Evolutionary conservation across 1,140 invertebrate species (phyloP).

Genomic region (Zaprionus camerounensis): DNA sequence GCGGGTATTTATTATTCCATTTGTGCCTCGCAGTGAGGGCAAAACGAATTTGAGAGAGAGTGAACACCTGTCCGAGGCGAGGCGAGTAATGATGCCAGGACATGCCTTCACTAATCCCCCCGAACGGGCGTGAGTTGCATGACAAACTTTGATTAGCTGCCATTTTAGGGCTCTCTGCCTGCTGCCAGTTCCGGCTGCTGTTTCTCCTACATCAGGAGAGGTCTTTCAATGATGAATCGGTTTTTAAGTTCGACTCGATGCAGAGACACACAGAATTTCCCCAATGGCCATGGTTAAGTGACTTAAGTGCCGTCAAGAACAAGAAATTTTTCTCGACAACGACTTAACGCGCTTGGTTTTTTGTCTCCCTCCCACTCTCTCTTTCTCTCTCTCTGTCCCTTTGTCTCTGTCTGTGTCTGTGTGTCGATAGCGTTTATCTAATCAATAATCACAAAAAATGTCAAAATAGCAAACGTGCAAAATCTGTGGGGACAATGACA

Average conservation of each 20-base stretch:
- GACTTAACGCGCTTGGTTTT: slow-evolving; percentile 60
- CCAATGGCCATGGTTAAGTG: slow-evolving; percentile 76
- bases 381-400: slow-evolving; percentile 12
- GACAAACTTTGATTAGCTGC: slow-evolving; percentile 37
- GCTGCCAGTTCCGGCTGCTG: slow-evolving; percentile 1
- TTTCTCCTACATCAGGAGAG: slow-evolving; percentile 3
- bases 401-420: slow-evolving; percentile 28
- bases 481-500: slow-evolving; percentile 72
- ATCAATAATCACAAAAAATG: slow-evolving; percentile 79
- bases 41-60: slow-evolving; percentile 7
- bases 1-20: slow-evolving; percentile 31
- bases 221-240: slow-evolving; percentile 49
- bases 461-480: slow-evolving; percentile 81
- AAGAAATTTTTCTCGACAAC: slow-evolving; percentile 31
- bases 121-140: slow-evolving; percentile 44
- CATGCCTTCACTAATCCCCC: slow-evolving; percentile 21
- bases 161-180: neutral
- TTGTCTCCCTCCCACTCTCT: neutral
- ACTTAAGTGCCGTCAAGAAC: slow-evolving; percentile 72
- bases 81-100: slow-evolving; percentile 15
- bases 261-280: slow-evolving; percentile 35
- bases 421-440: slow-evolving; percentile 60
- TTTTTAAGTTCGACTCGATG: slow-evolving; percentile 56
- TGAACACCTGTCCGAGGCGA: slow-evolving; percentile 28
- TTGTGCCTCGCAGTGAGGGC: slow-evolving; percentile 14